Base-by-base conservation (phyloP, 2,113 vertebrate genomes). In the Vidua macroura region DNA sequence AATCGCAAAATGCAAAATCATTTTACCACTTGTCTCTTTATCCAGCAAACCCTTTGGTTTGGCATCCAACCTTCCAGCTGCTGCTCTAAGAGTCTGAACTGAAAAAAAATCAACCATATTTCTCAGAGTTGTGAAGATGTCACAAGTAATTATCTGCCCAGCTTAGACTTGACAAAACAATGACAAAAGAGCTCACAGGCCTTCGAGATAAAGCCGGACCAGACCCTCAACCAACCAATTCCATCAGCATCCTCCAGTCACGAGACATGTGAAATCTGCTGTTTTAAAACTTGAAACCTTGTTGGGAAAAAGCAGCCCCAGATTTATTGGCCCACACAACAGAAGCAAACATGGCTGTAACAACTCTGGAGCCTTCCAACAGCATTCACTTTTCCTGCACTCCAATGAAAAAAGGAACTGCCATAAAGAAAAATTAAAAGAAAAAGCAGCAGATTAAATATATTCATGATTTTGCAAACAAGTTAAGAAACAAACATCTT, bases 11-110 rank as follows among this genome's bases (percentile, higher is more conserved):
- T 13, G 4, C 22, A 93, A 79, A 64, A 64, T 19, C 10, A 35
- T 86, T 92, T 95, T 90, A 93, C 76, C 64, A 48, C 58, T 92
- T 22, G 3, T 83, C 82, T 76, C 59, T 81, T 92, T 49, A 91
- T 56, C 37, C 76, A 88, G 51, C 16, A 92, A 83, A 69, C 11
- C 11, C 69, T 41, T 77, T 46, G 43, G 68, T 46, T 59, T 77
- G 67, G 31, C 49, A 86, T 63, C 30, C 55, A 68, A 46, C 13
- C 25, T 80, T 58, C 51, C 53, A 81, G 63, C 68, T 77, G 55
- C 58, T 7, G 5, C 33, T 70, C 68, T 12, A 2, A 86, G 44
- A 83, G 58, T 30, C 35, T 11, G 1, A 25, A 20, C 27, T n/a
- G 22, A 77, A 83, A 90, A 89, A 84, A 92, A 86, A 25, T 7